Evolutionary conservation across 2,113 vertebrate species (phyloP).

Genomic region (Calyptomena viridis): DNA sequence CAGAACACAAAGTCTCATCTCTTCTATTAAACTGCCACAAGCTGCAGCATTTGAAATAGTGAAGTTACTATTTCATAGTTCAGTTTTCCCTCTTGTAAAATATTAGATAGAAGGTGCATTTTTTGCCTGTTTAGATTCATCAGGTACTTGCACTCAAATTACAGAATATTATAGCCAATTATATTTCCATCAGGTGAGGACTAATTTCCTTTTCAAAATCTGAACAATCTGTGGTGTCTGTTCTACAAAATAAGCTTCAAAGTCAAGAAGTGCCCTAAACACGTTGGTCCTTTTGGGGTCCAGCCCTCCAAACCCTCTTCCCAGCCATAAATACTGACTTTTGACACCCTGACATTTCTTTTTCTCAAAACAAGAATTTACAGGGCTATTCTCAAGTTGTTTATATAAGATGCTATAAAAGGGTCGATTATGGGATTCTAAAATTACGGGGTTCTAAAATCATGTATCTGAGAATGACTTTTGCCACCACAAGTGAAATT

Average conservation of each 20-base stretch:
- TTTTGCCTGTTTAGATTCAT: neutral
- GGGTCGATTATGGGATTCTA: neutral
- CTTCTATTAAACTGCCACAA: neutral
- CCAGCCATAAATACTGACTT: neutral
- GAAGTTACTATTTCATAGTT: neutral
- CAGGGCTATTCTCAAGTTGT: neutral
- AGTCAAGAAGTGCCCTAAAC: neutral
- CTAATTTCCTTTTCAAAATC: neutral
- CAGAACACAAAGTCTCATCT: constrained; percentile 36
- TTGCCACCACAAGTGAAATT: neutral
- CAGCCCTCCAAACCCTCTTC: neutral
- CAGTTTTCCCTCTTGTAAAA: neutral
- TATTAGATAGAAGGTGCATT: neutral
- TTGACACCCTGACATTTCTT: neutral
- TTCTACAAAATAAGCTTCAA: neutral
- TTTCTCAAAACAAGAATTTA: neutral
- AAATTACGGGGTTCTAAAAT: neutral
- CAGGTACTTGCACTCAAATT: neutral
- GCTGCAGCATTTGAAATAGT: neutral
- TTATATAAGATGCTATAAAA: neutral
- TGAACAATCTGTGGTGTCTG: neutral
- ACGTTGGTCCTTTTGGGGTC: neutral
- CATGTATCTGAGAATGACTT: neutral
- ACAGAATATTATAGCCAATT: neutral
- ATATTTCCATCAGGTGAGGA: neutral